These are phyloP conservation scores for Rousettus leschenaultii DNA, from an alignment of 2,113 vertebrate genomes.

Conservation along the genomic window DNA sequence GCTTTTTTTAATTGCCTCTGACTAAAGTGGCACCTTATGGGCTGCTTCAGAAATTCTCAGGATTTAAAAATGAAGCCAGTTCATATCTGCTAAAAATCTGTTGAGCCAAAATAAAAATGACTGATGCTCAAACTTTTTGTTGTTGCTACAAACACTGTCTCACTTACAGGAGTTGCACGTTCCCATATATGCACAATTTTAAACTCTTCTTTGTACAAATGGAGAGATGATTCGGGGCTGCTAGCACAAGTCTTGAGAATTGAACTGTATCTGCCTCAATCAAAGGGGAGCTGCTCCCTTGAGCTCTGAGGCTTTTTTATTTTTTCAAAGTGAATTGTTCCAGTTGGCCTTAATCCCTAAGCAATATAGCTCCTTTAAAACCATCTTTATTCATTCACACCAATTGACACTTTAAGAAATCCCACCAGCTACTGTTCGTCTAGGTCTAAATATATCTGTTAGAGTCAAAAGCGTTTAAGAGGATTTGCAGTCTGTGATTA, in stretches of 20 bases:
- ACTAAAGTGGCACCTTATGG: conserved; percentile 68
- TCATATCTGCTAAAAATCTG: conserved; percentile 76
- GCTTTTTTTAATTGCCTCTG: conserved; percentile 62
- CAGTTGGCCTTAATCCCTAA: conserved; percentile 62
- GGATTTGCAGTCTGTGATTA: conserved; percentile 67
- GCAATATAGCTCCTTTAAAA: conserved; percentile 56
- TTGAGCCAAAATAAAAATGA: conserved; percentile 72
- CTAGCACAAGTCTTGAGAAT: neutral
- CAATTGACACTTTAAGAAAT: conserved; percentile 63
- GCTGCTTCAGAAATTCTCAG: conserved; percentile 65
- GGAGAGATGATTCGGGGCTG: neutral
- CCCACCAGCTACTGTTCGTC: conserved; percentile 44
- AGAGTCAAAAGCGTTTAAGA: conserved; percentile 57
- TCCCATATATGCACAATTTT: conserved; percentile 19
- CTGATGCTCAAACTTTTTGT: conserved; percentile 51
- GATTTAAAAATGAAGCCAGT: conserved; percentile 68
- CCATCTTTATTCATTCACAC: conserved; percentile 70
- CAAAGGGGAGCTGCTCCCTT: neutral
- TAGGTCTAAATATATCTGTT: conserved; percentile 62
- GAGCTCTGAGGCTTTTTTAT: neutral
- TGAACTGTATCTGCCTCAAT: neutral
- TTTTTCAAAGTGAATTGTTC: conserved; percentile 55
- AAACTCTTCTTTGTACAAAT: neutral
- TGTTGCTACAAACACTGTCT: conserved; percentile 34
- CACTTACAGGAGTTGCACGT: neutral